These are phyloP conservation scores for Hypomecis punctinalis DNA, from an alignment of 2,888 invertebrate species.

Conservation along the genomic window DNA sequence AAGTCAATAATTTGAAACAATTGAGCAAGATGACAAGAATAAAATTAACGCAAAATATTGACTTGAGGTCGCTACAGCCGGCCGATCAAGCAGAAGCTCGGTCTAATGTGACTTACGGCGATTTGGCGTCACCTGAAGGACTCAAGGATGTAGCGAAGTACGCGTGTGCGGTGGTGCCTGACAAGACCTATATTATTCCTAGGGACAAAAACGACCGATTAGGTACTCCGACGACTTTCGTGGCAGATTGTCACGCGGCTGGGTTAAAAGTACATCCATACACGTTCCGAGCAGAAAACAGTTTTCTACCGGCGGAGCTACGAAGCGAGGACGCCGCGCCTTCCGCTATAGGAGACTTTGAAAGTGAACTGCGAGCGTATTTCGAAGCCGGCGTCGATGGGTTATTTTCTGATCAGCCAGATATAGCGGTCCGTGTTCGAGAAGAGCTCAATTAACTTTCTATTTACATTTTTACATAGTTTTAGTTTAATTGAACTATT, in stretches of 20 bases:
- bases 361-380: slow-evolving; percentile 66
- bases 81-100: slow-evolving; percentile 62
- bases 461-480: neutral
- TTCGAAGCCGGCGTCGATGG: slow-evolving; percentile 73
- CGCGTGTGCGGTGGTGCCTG: slow-evolving; percentile 58
- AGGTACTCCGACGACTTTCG: slow-evolving; percentile 65
- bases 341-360: slow-evolving; percentile 60
- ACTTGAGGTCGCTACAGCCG: slow-evolving; percentile 55
- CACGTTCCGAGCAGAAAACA: slow-evolving; percentile 75
- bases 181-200: slow-evolving; percentile 73
- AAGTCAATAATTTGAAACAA: slow-evolving; percentile 71
- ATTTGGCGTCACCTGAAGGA: slow-evolving; percentile 71
- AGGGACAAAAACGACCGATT: slow-evolving; percentile 60
- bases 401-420: slow-evolving; percentile 67
- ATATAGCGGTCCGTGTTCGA: slow-evolving; percentile 58
- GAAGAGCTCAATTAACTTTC: slow-evolving; percentile 29
- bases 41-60: slow-evolving; percentile 66
- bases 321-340: slow-evolving; percentile 52
- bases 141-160: slow-evolving; percentile 60
- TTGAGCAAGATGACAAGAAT: slow-evolving; percentile 66
- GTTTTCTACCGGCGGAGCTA: slow-evolving; percentile 66
- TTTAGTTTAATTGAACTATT: no score
- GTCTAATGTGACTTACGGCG: slow-evolving; percentile 64
- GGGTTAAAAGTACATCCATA: slow-evolving; percentile 75
- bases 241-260: slow-evolving; percentile 66